phyloP scores from a whole-genome alignment of 1,140 invertebrate genomes.

The Heliconius hermathena region DNA sequence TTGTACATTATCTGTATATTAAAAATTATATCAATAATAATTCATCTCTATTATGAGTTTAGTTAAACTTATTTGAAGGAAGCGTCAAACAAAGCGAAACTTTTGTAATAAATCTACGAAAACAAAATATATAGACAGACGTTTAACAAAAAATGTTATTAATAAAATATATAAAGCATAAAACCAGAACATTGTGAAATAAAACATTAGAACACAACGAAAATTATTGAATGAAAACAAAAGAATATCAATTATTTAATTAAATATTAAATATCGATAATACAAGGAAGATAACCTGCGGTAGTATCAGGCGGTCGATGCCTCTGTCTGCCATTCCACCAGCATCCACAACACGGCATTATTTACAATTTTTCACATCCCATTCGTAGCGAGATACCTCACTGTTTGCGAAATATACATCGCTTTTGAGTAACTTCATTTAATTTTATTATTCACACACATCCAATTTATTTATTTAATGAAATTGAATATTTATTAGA shows the following conservation, averaged over 20 bases:
- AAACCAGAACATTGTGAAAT: background rate
- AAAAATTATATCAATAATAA: background rate
- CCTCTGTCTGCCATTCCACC: conserved; percentile 77
- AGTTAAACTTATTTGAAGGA: background rate
- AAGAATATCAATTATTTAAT: no score
- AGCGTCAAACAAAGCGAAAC: conserved; percentile 16
- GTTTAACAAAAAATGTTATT: background rate
- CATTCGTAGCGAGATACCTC: conserved; percentile 26
- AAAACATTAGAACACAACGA: background rate
- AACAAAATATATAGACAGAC: background rate
- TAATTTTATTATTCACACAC: conserved; percentile 15
- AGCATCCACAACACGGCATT: conserved; percentile 77
- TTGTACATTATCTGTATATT: background rate
- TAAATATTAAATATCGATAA: no score
- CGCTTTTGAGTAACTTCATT: background rate
- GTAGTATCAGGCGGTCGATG: conserved; percentile 68
- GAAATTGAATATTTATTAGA: conserved; percentile 17
- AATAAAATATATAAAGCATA: background rate
- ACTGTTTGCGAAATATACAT: background rate
- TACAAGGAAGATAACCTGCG: conserved; percentile 51
- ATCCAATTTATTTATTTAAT: background rate
- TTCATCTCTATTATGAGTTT: background rate
- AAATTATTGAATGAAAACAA: background rate
- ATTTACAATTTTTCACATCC: conserved; percentile 40
- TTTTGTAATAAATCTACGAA: conserved; percentile 30